Evolutionary conservation across 2,113 vertebrate species (phyloP), one percentile per base, ranked within the genome.

Genomic region (Aepyceros melampus): DNA sequence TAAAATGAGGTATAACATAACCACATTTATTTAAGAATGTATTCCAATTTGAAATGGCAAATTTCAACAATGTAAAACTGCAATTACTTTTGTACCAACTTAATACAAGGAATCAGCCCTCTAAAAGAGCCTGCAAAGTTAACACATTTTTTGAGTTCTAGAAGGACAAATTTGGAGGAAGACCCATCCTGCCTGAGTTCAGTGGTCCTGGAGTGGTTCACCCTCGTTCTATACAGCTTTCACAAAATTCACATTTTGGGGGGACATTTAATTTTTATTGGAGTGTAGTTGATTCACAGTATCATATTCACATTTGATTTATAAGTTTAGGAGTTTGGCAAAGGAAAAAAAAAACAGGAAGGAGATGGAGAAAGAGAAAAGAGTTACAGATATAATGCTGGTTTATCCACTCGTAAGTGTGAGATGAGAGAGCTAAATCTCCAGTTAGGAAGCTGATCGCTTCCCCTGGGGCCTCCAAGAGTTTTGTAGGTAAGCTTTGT

Each of bases 291-390:
- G 40, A 43, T 76, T 76, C 71, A 76, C 23, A 27, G 40, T 76
- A 43, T 76, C 36, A 3, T 0, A 13, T 31, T 36, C 14, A 67
- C 13, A 25, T n/a, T 87, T 88, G 55, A 56, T 74, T 49, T 55
- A 43, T 8, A n/a, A 43, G 36, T 23, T 93, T 55, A 93, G 74
- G 86, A 90, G 16, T n/a, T 94, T 92, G 31, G 40, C 43, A 90
- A 84, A 93, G 81, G 6, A n/a, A 90, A 45, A 51, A 49, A 89
- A 43, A 49, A 82, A 76, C 6, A 89, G 91, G 23, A 58, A 64
- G 31, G 21, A 21, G 49, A 55, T 47, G 7, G 89, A 95, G 82
- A 60, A 76, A 60, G 14, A 91, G 45, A 49, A 95, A 85, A 76
- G 2, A 43, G 71, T n/a, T 3, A 1, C 8, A 40, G 64, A 9